These are phyloP conservation scores for Netelia fuscicornis DNA, from an alignment of 2,888 invertebrate genomes.

Conservation along the genomic window DNA sequence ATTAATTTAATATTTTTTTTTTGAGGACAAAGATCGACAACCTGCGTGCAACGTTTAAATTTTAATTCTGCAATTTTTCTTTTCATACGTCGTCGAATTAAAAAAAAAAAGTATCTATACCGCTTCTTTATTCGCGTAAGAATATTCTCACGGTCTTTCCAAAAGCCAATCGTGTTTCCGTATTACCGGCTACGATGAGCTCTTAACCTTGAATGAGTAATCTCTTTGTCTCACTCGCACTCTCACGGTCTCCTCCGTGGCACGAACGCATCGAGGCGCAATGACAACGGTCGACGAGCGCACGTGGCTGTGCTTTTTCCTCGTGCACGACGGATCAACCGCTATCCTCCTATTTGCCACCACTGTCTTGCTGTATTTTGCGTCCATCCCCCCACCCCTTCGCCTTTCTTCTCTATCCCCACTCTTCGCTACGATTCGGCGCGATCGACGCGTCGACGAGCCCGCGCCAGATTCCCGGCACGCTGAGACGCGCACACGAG, in stretches of 20 bases:
- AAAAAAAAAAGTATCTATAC: no score
- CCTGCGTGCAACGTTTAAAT: no score
- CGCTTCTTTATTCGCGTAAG: no score
- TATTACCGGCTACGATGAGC: neutral
- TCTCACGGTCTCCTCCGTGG: neutral
- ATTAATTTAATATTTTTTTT: no score
- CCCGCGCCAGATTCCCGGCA: neutral
- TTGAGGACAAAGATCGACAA: no score
- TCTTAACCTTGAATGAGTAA: constrained; percentile 47
- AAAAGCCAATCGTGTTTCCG: neutral
- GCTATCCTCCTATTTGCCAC: constrained; percentile 9
- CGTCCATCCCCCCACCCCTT: neutral
- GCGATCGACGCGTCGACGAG: no score
- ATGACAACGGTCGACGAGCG: constrained; percentile 54
- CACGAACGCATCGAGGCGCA: constrained; percentile 46
- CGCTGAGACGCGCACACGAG: constrained; percentile 29
- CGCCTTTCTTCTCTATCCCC: neutral
- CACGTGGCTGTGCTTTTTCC: constrained; percentile 64
- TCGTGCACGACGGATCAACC: constrained; percentile 38
- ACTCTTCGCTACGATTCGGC: neutral
- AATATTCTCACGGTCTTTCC: no score
- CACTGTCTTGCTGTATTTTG: constrained; percentile 11
- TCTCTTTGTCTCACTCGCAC: constrained; percentile 5
- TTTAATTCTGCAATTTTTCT: no score
- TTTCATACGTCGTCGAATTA: no score